Evolutionary conservation across 2,113 vertebrate species (phyloP).

Genomic region (Neogale vison): DNA sequence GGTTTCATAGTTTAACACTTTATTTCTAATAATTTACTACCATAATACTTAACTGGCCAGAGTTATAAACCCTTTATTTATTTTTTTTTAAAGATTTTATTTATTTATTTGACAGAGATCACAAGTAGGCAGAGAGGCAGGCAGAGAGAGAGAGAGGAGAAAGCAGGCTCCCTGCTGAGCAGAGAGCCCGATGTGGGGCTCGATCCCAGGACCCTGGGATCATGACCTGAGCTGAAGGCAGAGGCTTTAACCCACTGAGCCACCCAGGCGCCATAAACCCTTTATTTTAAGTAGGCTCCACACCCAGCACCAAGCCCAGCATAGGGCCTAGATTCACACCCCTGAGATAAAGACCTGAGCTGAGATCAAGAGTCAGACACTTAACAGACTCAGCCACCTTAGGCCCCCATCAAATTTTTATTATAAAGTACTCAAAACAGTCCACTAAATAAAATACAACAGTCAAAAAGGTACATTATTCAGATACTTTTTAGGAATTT

Average conservation of each 20-base stretch:
- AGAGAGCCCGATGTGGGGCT: too few relatives aligned
- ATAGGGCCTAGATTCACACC: background rate
- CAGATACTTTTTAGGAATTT: too few relatives aligned
- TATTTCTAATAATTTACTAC: conserved; percentile 18
- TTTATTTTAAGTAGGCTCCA: background rate
- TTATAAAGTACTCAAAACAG: background rate
- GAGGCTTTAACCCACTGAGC: too few relatives aligned
- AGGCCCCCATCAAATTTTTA: background rate
- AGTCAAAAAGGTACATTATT: background rate
- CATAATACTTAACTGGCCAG: background rate
- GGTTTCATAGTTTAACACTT: conserved; percentile 19
- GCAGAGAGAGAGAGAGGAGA: too few relatives aligned
- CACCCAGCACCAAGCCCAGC: background rate
- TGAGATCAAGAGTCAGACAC: background rate
- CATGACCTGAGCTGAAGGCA: too few relatives aligned
- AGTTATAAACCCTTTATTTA: too few relatives aligned
- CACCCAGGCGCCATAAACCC: too few relatives aligned
- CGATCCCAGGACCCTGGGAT: too few relatives aligned
- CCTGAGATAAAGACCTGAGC: background rate
- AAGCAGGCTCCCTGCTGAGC: too few relatives aligned
- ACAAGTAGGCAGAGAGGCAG: too few relatives aligned
- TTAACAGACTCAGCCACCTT: background rate
- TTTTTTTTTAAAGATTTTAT: too few relatives aligned
- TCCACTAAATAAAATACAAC: background rate
- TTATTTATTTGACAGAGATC: too few relatives aligned